Base-by-base conservation (phyloP, 2,797 vertebrate genomes). In the Rhinogobio ventralis region DNA sequence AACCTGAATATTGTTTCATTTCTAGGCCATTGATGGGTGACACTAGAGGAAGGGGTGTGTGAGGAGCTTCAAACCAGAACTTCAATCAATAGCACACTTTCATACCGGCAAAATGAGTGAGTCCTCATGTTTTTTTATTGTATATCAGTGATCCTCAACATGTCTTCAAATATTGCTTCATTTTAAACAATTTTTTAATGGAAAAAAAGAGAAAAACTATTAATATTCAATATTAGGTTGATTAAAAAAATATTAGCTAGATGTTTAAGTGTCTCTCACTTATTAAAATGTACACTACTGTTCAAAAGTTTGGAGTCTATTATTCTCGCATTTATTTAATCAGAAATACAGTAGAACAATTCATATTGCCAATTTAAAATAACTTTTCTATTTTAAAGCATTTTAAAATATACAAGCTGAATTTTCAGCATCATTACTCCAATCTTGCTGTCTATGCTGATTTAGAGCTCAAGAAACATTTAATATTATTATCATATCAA, bases 31-130 rank as follows among this genome's bases (percentile, higher is more conserved):
- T 86, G 78, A 89, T 88, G 87, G 88, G 87, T 87, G 90, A 86
- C 83, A 28, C 84, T 83, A 81, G 86, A 88, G 82, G 87, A 81
- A 80, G 79, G 23, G 23, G 79, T 90, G 91, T 90, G 91, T 87
- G 88, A 93, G 90, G 91, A 92, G 87, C 81, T 87, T 68, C 45
- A 17, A 36, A 74, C 81, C 80, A 77, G 64, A 72, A 57, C 73
- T 17, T 81, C 76, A 81, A 90, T 69, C 81, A 81, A 89, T 86
- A 90, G 88, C 83, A 86, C 90, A 87, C 88, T 23, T 88, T 86
- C 81, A 85, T 87, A 77, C 84, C 79, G 69, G 85, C 90, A 91
- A 92, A 84, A 96, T 96, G 95, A 96, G 95, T 96, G 91, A 94
- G 95, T 95, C 64, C 64, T 64, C 55, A 67, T 20, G 15, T 45